Conservation (phyloP, 1,140 invertebrate genomes). For the Cotesia typhae region DNA sequence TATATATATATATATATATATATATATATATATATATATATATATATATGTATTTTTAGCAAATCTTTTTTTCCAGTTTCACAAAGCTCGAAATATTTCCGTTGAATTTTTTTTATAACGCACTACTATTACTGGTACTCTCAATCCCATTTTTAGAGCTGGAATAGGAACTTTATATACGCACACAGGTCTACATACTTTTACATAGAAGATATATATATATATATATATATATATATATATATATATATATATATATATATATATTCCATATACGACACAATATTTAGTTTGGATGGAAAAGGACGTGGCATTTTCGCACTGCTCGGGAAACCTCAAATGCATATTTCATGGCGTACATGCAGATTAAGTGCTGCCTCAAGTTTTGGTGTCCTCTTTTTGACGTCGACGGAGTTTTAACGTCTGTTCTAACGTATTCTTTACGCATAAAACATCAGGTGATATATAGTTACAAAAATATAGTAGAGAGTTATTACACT, state of each 20-base stretch:
- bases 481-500: too few relatives aligned
- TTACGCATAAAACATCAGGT: background rate
- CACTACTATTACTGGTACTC: too few relatives aligned
- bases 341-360: constrained; percentile 24
- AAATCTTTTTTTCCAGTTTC: too few relatives aligned
- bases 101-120: too few relatives aligned
- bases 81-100: too few relatives aligned
- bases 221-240: background rate
- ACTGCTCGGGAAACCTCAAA: constrained; percentile 11
- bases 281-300: background rate
- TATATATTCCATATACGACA: background rate
- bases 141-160: too few relatives aligned
- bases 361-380: constrained; percentile 20
- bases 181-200: background rate
- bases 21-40: too few relatives aligned
- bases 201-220: background rate
- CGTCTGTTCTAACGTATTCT: too few relatives aligned
- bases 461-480: background rate
- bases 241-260: background rate
- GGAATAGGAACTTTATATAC: too few relatives aligned
- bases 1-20: too few relatives aligned
- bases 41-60: too few relatives aligned
- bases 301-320: constrained; percentile 11
- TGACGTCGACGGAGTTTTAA: background rate
- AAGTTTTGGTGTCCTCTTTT: constrained; percentile 9